A percentile compares a stretch with the other conserved stretches of the same genome.
Evolutionary conservation across 2,797 vertebrate genomes (phyloP).

Genomic region (Intellagama lesueurii): DNA sequence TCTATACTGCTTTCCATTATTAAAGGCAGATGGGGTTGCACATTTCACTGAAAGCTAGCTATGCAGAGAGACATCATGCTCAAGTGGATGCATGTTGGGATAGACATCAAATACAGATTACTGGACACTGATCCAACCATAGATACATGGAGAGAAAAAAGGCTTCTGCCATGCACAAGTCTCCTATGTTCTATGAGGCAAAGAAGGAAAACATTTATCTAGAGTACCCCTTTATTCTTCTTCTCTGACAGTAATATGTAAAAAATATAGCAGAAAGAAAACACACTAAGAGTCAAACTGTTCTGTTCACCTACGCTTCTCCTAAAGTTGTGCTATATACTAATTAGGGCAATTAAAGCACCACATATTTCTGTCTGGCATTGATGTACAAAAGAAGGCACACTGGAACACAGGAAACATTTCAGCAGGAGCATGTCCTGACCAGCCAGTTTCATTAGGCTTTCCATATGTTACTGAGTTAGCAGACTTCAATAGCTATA

Average conservation of each 20-base stretch:
- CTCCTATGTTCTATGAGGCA: not conserved
- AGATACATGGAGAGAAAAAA: not conserved
- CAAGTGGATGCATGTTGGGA: not conserved
- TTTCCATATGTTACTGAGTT: no score
- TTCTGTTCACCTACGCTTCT: not conserved
- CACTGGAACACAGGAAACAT: not conserved
- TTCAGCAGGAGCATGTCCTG: no score
- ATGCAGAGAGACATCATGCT: not conserved
- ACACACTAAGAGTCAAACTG: not conserved
- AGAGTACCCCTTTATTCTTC: not conserved
- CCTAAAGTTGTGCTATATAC: not conserved
- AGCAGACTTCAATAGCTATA: no score
- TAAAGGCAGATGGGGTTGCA: not conserved
- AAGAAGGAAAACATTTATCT: not conserved
- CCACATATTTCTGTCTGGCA: not conserved
- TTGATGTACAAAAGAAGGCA: not conserved
- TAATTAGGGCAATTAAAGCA: not conserved
- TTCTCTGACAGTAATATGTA: not conserved
- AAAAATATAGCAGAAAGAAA: not conserved
- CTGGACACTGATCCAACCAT: not conserved
- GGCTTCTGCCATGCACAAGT: not conserved
- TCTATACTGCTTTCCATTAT: not conserved
- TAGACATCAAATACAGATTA: not conserved
- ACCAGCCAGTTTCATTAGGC: no score
- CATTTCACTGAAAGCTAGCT: not conserved